Percentiles rank a stretch among this genome's conserved stretches.
These are phyloP conservation scores for Platorchestia sp. DNA, from an alignment of 1,140 invertebrate genomes.

Conservation along the genomic window DNA sequence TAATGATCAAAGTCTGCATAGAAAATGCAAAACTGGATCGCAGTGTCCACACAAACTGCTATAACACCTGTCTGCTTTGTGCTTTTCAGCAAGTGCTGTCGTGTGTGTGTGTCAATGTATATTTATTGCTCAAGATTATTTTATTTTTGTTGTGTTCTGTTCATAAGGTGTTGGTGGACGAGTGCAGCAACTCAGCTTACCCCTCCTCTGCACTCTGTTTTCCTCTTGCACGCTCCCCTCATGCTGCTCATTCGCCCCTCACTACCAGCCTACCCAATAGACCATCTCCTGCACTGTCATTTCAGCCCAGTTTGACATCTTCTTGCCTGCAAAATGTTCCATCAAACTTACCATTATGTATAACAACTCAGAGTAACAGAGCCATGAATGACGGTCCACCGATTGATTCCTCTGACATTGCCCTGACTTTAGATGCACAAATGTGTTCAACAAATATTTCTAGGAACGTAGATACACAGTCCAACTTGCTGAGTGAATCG, in stretches of 20 bases:
- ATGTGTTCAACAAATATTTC: not conserved
- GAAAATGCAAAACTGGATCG: too few species aligned
- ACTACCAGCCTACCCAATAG: not conserved
- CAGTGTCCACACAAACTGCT: too few species aligned
- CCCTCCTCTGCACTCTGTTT: not conserved
- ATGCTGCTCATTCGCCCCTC: not conserved
- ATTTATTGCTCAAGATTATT: too few species aligned
- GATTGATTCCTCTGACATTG: not conserved
- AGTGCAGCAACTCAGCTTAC: not conserved
- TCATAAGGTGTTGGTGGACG: not conserved
- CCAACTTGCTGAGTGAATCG: not conserved
- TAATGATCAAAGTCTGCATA: too few species aligned
- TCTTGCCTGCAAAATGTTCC: not conserved
- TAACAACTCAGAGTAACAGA: not conserved
- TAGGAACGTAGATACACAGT: too few species aligned
- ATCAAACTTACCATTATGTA: not conserved
- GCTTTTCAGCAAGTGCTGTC: too few species aligned
- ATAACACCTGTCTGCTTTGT: too few species aligned
- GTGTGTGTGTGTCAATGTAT: too few species aligned
- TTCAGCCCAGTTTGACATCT: not conserved
- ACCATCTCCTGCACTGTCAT: not conserved
- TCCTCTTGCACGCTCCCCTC: not conserved
- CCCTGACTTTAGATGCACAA: not conserved
- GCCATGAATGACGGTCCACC: not conserved
- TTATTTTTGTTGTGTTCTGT: not conserved